Conservation (phyloP, 2,797 vertebrate genomes). For the Microcaecilia unicolor region DNA sequence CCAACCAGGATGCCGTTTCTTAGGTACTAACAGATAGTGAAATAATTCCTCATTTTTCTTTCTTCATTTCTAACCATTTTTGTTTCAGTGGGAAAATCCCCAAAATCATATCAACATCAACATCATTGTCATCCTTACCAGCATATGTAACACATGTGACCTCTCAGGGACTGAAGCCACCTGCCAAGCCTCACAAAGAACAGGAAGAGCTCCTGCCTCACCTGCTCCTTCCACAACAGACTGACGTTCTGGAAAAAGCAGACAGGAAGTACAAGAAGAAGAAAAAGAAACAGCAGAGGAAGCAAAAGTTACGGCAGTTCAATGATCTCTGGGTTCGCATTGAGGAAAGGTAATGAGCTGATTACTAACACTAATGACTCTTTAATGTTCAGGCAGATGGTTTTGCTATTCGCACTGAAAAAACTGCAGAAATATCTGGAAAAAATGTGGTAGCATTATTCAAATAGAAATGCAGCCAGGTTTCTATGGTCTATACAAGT, state of each 20-base stretch:
- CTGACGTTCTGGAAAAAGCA: slow-evolving; percentile 51
- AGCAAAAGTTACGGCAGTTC: slow-evolving; percentile 65
- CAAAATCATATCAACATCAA: slow-evolving; percentile 1
- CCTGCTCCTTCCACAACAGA: slow-evolving; percentile 50
- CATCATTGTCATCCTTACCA: background rate
- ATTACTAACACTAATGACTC: too few relatives aligned
- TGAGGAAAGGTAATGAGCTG: slow-evolving; percentile 61
- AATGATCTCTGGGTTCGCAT: slow-evolving; percentile 80
- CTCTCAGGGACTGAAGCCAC: slow-evolving; percentile 18
- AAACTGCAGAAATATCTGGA: too few relatives aligned
- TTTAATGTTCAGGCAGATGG: too few relatives aligned
- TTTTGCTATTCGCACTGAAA: too few relatives aligned
- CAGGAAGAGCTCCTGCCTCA: slow-evolving; percentile 44
- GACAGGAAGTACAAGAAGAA: slow-evolving; percentile 71
- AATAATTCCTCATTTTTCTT: background rate
- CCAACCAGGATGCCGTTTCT: too few relatives aligned
- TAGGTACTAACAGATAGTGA: too few relatives aligned
- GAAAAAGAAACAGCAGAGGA: slow-evolving; percentile 59
- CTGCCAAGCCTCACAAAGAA: slow-evolving; percentile 1
- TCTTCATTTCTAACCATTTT: background rate
- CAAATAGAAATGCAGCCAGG: too few relatives aligned
- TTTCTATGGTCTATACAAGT: too few relatives aligned
- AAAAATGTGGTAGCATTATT: too few relatives aligned
- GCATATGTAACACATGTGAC: slow-evolving; percentile 16
- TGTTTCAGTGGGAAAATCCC: slow-evolving; percentile 18